Evolutionary conservation across 1,140 invertebrate species (phyloP), one percentile per base, ranked within the genome.

Genomic region (Notospermus geniculatus): DNA sequence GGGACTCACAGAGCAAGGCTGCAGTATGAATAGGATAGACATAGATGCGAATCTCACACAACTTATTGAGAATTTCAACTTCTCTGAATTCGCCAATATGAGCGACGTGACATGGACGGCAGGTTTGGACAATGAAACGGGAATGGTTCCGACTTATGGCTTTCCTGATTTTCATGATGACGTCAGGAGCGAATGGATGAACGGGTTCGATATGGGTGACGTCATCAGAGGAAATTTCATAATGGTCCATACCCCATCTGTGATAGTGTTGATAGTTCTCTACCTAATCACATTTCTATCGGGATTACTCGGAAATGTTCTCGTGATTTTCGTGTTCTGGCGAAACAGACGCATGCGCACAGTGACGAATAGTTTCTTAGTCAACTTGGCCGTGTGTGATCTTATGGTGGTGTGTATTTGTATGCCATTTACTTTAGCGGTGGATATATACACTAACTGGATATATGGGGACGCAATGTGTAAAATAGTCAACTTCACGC

Each of bases 391-490:
- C 0, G 71, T 91, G 1, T 90, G 90, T 0, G 91, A 93, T 74
- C 80, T 93, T 7, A 76, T 91, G 57, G 87, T 95, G 0, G 90
- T 92, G 58, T 68, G 90, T 19, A 89, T 88, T 19, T 88, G 88
- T 39, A 88, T 93, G 1, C 91, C 91, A 1, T 89, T 92, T 72
- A 90, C 89, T 0, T 87, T 88, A 2, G 88, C 87, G 0, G 84
- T 93, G 1, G 95, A 95, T 80, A 90, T 91, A 0, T 80, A 92
- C 64, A 90, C 92, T 60, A 90, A 88, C 5, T 95, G 92, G 91
- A 89, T 90, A 0, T 92, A 88, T 78, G 91, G 91, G 5, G 81
- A 85, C 28, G 64, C 85, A 7, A 80, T 92, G 1, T 93, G 91
- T 78, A 73, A 73, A 62, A 57, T 71, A 22, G 46, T 50, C 46